Base-by-base conservation (phyloP, 2,888 invertebrate genomes). In the Tolmerus cingulatus region DNA sequence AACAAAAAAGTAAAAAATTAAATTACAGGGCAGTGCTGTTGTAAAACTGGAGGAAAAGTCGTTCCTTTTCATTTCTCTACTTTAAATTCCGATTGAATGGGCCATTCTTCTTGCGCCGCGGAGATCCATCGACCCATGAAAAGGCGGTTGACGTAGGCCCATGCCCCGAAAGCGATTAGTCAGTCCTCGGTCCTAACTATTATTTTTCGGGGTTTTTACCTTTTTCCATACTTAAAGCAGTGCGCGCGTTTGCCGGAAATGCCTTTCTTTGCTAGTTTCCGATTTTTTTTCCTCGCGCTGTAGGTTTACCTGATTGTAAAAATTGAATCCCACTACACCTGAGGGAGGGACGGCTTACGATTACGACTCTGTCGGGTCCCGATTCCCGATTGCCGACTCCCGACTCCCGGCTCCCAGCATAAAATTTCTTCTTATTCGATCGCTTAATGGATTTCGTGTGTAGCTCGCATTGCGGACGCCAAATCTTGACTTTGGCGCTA, bases 1-100 rank as follows among this genome's bases (percentile, higher is more conserved):
- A 43, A 84, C 74, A 84, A 84, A 66, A 46, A 14, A n/a, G n/a
- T n/a, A n/a, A 43, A 46, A 46, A 46, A 46, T 84, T 84, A 74
- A 84, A 84, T 84, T 84, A 84, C 74, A 84, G 40, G 74, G 37
- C 57, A 55, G 57, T 19, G 84, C 66, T 82, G 37, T 37, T 66
- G 37, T 82, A 82, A 66, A 82, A 66, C 37, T 82, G 37, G 57
- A 34, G 57, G 40, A 74, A 84, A 84, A 40, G 37, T 43, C 66
- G 66, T 66, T 66, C 57, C 57, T 57, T 57, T 82, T 57, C n/a
- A 57, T 74, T 84, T 74, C 66, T 84, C 74, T 74, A 66, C 66
- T 84, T 84, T 74, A 74, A 84, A 84, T 74, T 84, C 43, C 27
- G 40, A 74, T 57, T 82, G 57, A 82, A 82, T 82, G 82, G 57